Base-by-base conservation (phyloP, 2,888 invertebrate genomes). In the Pterostichus madidus region DNA sequence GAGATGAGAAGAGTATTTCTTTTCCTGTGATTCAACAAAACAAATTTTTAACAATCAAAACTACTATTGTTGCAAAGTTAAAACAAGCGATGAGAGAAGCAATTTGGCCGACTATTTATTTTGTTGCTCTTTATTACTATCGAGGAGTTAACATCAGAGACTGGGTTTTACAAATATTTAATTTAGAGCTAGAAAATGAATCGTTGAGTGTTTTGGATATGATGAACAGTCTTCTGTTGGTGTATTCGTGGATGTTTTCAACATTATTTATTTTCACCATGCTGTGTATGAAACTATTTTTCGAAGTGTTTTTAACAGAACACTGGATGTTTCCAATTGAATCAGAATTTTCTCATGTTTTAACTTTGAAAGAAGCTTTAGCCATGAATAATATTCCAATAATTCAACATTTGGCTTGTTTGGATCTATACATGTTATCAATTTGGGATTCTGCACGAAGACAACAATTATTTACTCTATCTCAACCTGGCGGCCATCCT, bases 401-500 rank as follows among this genome's bases (percentile, higher is more conserved):
- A 76, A 91, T 94, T 84, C 95, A 95, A 88, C 94, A 95, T 87
- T 90, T 97, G 80, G 96, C 95, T 5, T 95, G 94, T 84, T 91
- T 94, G 84, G 96, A 96, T 88, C 91, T 97, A 17, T 92, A 92
- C 86, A 92, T 92, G 44, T 88, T 97, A 86, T 92, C 95, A 0
- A 92, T 93, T 86, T 93, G 93, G 86, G 93, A 94, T 56, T 87
- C 90, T 24, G 75, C 84, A 0, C 91, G 96, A 86, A 92, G 97
- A 71, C 89, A 91, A 85, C 90, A 93, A 82, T 90, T 97, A 56
- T 97, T 95, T 87, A 92, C 93, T 11, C 90, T 96, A 0, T 96
- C 96, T 39, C 93, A 94, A 87, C 96, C 96, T 32, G 96, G 97
- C 17, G 96, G 96, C 39, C 97, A 97, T 89, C 96, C 97, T 0